Conservation (phyloP, 2,797 vertebrate genomes). For the Smutsia temminckii region DNA sequence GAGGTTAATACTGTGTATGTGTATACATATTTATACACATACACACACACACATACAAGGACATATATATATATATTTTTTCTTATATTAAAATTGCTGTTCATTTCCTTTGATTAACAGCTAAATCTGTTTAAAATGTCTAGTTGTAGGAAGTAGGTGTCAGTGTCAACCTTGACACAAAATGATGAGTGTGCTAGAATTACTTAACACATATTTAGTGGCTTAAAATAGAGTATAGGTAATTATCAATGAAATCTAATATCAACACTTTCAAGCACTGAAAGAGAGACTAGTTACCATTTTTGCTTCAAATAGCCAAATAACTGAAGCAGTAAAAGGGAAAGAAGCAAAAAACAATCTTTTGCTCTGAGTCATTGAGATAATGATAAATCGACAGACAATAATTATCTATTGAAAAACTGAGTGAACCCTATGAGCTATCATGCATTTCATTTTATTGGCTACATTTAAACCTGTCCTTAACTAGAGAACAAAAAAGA, state of each 20-base stretch:
- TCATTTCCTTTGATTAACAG: constrained; percentile 34
- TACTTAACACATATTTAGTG: constrained; percentile 24
- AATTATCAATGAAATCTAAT: constrained; percentile 19
- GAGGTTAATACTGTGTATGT: not conserved
- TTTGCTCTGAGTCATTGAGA: constrained; percentile 22
- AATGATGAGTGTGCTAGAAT: not conserved
- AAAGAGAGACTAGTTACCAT: not conserved
- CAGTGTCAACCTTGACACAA: not conserved
- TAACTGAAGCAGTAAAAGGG: not conserved
- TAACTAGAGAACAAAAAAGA: constrained; percentile 23
- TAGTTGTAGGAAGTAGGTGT: not conserved
- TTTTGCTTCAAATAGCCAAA: not conserved
- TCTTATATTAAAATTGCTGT: constrained; percentile 48
- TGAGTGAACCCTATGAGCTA: not conserved
- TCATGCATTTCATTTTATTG: constrained; percentile 23
- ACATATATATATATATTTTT: not conserved
- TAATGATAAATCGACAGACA: constrained; percentile 25
- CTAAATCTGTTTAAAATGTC: not conserved
- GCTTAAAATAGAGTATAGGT: not conserved
- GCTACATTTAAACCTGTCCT: constrained; percentile 5
- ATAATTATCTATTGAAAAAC: not conserved
- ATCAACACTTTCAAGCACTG: not conserved
- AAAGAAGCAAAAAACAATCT: constrained; percentile 11
- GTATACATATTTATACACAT: not conserved
- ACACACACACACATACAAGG: not conserved